phyloP scores from a whole-genome alignment of 2,113 vertebrate species.

The Pagrus major region DNA sequence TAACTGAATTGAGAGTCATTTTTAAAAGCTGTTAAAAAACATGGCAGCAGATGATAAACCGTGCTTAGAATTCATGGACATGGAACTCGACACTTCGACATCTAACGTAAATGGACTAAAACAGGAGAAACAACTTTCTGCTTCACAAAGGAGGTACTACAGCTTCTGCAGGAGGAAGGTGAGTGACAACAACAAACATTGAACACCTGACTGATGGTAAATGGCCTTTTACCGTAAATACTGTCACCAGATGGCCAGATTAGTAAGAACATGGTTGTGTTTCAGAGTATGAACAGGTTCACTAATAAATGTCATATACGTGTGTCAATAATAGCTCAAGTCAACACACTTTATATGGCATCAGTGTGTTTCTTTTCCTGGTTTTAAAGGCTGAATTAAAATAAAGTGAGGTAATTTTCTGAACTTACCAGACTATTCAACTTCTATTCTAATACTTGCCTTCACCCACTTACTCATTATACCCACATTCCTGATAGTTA shows the following conservation, averaged over 20 bases:
- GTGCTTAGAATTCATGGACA: constrained; percentile 73
- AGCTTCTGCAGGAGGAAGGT: constrained; percentile 89
- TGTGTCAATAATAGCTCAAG: neutral
- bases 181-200: constrained; percentile 15
- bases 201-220: neutral
- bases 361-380: too few species aligned
- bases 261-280: neutral
- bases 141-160: constrained; percentile 83
- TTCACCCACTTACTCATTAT: too few species aligned
- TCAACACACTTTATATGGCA: too few species aligned
- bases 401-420: too few species aligned
- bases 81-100: constrained; percentile 80
- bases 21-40: neutral
- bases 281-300: neutral
- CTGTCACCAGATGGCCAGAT: neutral
- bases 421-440: too few species aligned
- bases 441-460: too few species aligned
- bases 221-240: neutral
- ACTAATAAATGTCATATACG: neutral
- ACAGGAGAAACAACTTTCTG: constrained; percentile 81
- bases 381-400: too few species aligned
- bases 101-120: constrained; percentile 48
- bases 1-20: neutral
- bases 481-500: too few species aligned
- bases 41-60: constrained; percentile 47